phyloP scores from a whole-genome alignment of 2,797 vertebrate genomes.

The Phataginus tetradactyla region DNA sequence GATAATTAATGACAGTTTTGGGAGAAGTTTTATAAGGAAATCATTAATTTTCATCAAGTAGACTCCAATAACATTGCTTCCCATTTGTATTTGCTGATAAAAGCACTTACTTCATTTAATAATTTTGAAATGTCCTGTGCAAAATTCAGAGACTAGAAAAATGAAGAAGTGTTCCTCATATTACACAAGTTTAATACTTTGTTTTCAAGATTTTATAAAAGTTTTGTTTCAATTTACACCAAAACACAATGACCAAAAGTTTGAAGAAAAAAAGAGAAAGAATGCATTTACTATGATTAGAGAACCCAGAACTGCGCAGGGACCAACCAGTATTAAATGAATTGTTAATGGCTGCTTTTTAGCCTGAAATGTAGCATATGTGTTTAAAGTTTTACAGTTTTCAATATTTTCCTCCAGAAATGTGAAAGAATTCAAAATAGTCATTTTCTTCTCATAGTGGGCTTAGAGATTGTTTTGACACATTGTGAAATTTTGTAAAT shows the following conservation, averaged over 20 bases:
- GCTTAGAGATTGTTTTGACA: neutral
- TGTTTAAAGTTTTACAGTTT: neutral
- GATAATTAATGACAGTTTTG: neutral
- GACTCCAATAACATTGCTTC: neutral
- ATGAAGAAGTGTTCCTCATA: neutral
- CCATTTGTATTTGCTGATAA: neutral
- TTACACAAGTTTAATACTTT: neutral
- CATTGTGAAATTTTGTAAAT: neutral
- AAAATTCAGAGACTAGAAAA: neutral
- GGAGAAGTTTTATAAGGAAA: neutral
- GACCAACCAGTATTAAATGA: neutral
- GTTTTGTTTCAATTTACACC: neutral
- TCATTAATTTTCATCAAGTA: neutral
- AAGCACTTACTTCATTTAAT: neutral
- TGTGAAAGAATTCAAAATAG: neutral
- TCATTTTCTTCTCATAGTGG: neutral
- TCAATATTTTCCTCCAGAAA: neutral
- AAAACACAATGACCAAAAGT: neutral
- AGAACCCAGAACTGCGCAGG: neutral
- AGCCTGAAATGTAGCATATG: neutral
- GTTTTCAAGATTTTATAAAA: neutral
- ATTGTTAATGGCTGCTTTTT: neutral
- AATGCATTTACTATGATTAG: neutral
- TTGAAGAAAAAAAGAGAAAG: neutral
- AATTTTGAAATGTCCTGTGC: neutral